Evolutionary conservation across 2,113 vertebrate species (phyloP).

Genomic region (Campylomormyrus tamandua): DNA sequence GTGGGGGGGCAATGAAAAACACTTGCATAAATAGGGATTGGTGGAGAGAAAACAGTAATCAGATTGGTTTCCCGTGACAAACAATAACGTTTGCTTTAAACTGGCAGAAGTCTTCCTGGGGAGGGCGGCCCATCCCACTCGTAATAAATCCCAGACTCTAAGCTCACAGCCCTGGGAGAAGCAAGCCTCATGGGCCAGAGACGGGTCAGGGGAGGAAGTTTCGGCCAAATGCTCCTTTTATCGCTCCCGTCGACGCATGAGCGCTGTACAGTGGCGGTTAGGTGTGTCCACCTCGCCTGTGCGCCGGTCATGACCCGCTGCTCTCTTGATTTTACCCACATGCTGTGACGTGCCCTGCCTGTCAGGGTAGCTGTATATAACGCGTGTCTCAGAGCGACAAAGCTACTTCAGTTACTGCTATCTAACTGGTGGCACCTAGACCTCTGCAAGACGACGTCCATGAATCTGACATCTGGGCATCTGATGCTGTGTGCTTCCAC

Average conservation of each 20-base stretch:
- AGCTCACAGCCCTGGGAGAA: slow-evolving; percentile 41
- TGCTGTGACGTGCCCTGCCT: neutral
- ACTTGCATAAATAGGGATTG: slow-evolving; percentile 86
- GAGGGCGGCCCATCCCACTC: slow-evolving; percentile 75
- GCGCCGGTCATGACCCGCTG: neutral
- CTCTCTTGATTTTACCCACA: neutral
- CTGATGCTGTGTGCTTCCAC: neutral
- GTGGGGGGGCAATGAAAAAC: slow-evolving; percentile 72
- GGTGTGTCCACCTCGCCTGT: neutral
- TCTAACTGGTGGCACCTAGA: neutral
- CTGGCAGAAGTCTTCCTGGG: slow-evolving; percentile 75
- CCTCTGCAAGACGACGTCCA: neutral
- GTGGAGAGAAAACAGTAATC: slow-evolving; percentile 84
- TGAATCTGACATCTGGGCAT: neutral
- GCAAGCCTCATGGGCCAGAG: neutral
- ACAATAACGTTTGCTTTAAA: slow-evolving; percentile 98
- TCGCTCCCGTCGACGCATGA: neutral
- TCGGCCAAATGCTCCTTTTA: neutral
- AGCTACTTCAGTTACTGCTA: neutral
- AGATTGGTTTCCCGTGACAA: slow-evolving; percentile 94
- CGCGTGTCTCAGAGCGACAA: neutral
- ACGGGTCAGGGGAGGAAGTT: neutral
- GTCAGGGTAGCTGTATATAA: neutral
- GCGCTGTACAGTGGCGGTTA: neutral
- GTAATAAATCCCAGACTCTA: slow-evolving; percentile 88